Conservation (phyloP, 2,888 invertebrate species). For the Dermolepida albohirtum region DNA sequence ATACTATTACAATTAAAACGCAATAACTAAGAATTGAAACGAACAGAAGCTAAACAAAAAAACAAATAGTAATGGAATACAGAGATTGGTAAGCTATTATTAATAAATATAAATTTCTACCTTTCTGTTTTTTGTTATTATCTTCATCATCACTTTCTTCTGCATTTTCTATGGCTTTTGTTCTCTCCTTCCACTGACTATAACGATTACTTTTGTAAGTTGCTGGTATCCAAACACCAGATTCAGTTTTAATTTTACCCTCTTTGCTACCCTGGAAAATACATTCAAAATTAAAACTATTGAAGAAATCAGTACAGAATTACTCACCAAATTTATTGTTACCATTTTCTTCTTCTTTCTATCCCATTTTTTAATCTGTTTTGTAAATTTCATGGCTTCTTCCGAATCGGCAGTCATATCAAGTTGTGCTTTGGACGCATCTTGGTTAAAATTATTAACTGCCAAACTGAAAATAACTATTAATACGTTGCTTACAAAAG, state of each 20-base stretch:
- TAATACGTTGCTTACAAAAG: conserved; percentile 1
- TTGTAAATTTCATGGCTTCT: conserved; percentile 71
- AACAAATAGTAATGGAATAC: no score
- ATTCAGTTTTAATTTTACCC: conserved; percentile 93
- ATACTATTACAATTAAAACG: no score
- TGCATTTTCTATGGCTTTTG: conserved; percentile 68
- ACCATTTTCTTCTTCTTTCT: conserved; percentile 97
- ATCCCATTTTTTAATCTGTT: conserved; percentile 87
- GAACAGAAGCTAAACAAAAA: no score
- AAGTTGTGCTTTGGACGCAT: conserved; percentile 82
- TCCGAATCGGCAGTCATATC: conserved; percentile 88
- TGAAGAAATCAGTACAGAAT: neutral
- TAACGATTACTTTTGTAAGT: conserved; percentile 94
- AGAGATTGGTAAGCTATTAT: no score
- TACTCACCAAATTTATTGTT: conserved; percentile 71
- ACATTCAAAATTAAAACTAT: conserved; percentile 3
- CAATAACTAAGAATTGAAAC: no score
- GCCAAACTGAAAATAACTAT: conserved; percentile 70
- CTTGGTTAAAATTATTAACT: conserved; percentile 82
- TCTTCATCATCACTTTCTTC: conserved; percentile 66
- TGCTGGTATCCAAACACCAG: conserved; percentile 93
- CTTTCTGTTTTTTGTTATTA: conserved; percentile 42
- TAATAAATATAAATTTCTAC: conserved; percentile 2
- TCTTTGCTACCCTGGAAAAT: conserved; percentile 67
- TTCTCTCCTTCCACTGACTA: conserved; percentile 86